Percentiles rank a stretch among this genome's conserved stretches.
phyloP scores from a whole-genome alignment of 2,113 vertebrate genomes.

The Heloderma charlesbogerti region DNA sequence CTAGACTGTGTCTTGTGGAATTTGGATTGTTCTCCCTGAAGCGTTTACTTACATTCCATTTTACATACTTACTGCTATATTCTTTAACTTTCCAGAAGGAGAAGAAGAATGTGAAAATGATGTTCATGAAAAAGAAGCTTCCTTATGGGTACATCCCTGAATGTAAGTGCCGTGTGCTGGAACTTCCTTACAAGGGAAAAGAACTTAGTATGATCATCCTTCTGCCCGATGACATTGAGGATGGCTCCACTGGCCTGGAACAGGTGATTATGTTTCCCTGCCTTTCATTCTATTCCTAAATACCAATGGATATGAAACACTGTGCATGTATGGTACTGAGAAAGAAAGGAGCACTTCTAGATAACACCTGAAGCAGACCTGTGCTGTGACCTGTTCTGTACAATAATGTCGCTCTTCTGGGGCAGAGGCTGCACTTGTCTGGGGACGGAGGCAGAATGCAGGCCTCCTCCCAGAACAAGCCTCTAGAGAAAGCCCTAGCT shows the following conservation, averaged over 20 bases:
- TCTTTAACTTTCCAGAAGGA: constrained; percentile 70
- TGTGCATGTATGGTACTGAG: too few species aligned
- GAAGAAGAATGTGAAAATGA: constrained; percentile 86
- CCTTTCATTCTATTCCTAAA: neutral
- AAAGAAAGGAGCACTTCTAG: neutral
- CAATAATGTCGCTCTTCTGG: neutral
- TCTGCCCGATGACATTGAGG: constrained; percentile 80
- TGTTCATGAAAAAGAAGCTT: constrained; percentile 76
- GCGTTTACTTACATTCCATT: rapidly evolving
- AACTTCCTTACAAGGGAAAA: constrained; percentile 83
- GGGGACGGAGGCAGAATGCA: neutral
- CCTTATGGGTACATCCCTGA: constrained; percentile 74
- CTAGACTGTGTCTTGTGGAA: too few species aligned
- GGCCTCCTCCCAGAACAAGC: neutral
- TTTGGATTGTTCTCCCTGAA: neutral
- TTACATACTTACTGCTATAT: neutral
- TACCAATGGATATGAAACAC: neutral
- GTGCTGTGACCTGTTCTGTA: neutral
- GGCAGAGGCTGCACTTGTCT: neutral
- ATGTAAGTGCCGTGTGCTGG: constrained; percentile 79
- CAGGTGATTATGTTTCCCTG: constrained; percentile 71
- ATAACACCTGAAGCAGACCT: neutral
- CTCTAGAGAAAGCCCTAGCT: neutral
- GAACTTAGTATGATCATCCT: constrained; percentile 91
- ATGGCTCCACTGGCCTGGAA: constrained; percentile 83